Evolutionary conservation across 2,797 vertebrate species (phyloP), one percentile per base, ranked within the genome.

Genomic region (Antrozous pallidus): DNA sequence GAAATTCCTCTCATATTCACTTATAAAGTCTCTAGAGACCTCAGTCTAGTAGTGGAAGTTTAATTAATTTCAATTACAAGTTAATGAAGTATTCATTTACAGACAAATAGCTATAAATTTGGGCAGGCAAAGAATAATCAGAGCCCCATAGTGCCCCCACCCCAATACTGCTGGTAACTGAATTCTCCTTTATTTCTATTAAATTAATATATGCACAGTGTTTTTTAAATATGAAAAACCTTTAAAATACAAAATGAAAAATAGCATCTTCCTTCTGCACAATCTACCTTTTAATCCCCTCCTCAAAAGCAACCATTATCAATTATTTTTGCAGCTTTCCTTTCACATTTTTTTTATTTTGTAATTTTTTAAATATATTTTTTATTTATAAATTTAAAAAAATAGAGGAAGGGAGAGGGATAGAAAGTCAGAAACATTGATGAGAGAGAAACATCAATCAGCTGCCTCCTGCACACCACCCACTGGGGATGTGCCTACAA

Each of bases 81-180:
- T 81, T 54, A 95, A 69, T 14, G 42, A 93, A 83, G 8, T 86
- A 81, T 73, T 94, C 28, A 80, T 87, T 87, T 87, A 61, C 33
- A 51, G 82, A 51, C 16, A 80, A 91, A 85, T 67, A 69, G 10
- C 24, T 93, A 38, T 89, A 89, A 67, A 67, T 94, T 74, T 75
- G 38, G 51, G 26, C 14, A 36, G 9, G 33, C 24, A 84, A 84
- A 93, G 81, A 93, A 49, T 13, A 85, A 77, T 67, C 42, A 54
- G 42, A 83, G 9, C 36, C 28, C 33, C 20, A 0, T 86, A 33
- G 38, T 45, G 13, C 3, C 31, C 31, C 18, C 11, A 71, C 26
- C 17, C 8, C 1, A 67, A 28, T 86, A n/a, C 24, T 89, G 17
- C 18, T 81, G 20, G 56, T 65, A 67, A 75, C 12, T 77, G 12